Evolutionary conservation across 2,888 invertebrate species (phyloP).

Genomic region (Diarsia brunnea): DNA sequence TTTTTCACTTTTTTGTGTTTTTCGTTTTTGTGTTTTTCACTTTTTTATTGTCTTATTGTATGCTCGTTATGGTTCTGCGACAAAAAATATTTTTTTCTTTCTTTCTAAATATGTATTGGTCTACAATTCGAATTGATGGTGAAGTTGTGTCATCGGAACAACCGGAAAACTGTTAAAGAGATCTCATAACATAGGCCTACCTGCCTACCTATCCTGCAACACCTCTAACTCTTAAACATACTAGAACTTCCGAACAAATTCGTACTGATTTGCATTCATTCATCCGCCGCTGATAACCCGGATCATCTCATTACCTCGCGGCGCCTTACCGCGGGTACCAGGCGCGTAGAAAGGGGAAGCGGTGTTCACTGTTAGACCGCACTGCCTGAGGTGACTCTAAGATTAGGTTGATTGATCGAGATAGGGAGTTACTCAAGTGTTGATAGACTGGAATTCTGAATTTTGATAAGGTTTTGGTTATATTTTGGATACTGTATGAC

Average conservation of each 20-base stretch:
- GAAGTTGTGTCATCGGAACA: too few species aligned
- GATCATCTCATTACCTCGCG: conserved; percentile 74
- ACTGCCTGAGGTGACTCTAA: conserved; percentile 29
- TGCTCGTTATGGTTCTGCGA: too few species aligned
- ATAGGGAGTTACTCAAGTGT: background rate
- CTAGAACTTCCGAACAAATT: conserved; percentile 21
- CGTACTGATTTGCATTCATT: conserved; percentile 55
- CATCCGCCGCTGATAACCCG: conserved; percentile 58
- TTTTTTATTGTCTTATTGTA: too few species aligned
- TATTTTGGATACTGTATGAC: background rate
- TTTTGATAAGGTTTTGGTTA: background rate
- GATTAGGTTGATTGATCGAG: conserved; percentile 10
- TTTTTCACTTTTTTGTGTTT: too few species aligned
- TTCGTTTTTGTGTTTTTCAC: too few species aligned
- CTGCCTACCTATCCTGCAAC: too few species aligned
- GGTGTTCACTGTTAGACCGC: background rate
- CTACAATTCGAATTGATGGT: too few species aligned
- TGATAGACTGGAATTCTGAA: background rate
- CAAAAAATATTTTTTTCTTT: too few species aligned
- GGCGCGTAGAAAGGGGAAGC: conserved; percentile 25
- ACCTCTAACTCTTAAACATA: conserved; percentile 16
- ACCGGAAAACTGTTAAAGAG: too few species aligned
- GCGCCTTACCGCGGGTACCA: conserved; percentile 18
- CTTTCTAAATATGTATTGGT: too few species aligned
- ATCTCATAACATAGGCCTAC: too few species aligned